These are phyloP conservation scores for Vollenhovia emeryi DNA, from an alignment of 1,140 invertebrate species.

Conservation along the genomic window DNA sequence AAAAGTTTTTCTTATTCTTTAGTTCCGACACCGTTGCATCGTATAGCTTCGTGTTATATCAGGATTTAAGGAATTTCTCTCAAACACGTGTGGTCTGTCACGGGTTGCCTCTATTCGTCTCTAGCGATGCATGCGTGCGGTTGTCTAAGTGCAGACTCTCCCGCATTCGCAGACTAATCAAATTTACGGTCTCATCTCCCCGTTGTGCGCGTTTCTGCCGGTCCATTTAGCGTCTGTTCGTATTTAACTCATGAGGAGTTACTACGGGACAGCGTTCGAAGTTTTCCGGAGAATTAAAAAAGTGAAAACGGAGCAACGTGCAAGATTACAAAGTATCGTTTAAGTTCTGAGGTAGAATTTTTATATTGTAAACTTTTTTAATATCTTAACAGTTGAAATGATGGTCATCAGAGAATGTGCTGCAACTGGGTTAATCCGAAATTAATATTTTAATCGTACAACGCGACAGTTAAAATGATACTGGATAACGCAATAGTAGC, in stretches of 20 bases:
- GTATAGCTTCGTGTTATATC: slow-evolving; percentile 1
- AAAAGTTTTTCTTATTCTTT: not conserved
- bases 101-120: slow-evolving; percentile 6
- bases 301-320: not conserved
- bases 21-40: not conserved
- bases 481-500: not conserved
- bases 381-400: not conserved
- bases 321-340: not conserved
- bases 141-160: slow-evolving; percentile 62
- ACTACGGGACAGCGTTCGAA: slow-evolving; percentile 9
- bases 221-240: slow-evolving; percentile 76
- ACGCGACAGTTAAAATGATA: not conserved
- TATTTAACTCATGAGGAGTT: slow-evolving; percentile 36
- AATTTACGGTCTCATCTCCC: slow-evolving; percentile 77
- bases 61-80: slow-evolving; percentile 28
- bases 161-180: slow-evolving; percentile 80
- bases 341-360: not conserved
- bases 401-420: not conserved
- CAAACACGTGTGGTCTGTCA: slow-evolving; percentile 53
- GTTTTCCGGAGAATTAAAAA: slow-evolving; percentile 4
- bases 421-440: not conserved
- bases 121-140: slow-evolving; percentile 42
- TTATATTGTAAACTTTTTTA: not conserved
- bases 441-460: slow-evolving; percentile 8
- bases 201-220: slow-evolving; percentile 71